Evolutionary conservation across 2,888 invertebrate species (phyloP).

Genomic region (Latrodectus hesperus): DNA sequence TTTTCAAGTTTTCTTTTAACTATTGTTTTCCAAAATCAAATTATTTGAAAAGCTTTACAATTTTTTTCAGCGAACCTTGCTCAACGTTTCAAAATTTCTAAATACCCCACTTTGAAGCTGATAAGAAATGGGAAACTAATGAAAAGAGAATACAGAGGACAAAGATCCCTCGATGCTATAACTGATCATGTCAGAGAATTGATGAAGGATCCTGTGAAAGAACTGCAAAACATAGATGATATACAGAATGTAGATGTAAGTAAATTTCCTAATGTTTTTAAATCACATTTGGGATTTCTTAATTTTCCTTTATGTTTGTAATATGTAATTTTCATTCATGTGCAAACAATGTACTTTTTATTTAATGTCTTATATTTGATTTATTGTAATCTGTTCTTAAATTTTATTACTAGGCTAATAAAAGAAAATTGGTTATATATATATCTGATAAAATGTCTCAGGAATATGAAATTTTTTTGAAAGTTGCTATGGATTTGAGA

Average conservation of each 20-base stretch:
- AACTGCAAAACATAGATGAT: conserved; percentile 84
- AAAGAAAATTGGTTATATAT: conserved; percentile 90
- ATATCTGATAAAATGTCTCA: conserved; percentile 81
- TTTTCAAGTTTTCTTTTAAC: too few relatives aligned
- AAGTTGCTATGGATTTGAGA: conserved; percentile 89
- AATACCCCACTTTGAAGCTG: conserved; percentile 98
- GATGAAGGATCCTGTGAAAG: conserved; percentile 87
- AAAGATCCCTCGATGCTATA: conserved; percentile 92
- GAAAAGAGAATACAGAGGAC: conserved; percentile 92
- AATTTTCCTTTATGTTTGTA: neutral
- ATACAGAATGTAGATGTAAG: conserved; percentile 82
- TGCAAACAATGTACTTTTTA: neutral
- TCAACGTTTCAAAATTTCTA: conserved; percentile 93
- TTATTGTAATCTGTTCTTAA: neutral
- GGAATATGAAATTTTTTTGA: conserved; percentile 86
- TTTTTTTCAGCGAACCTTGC: conserved; percentile 82
- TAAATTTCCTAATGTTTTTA: conserved; percentile 15
- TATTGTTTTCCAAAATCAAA: too few relatives aligned
- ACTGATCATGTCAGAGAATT: conserved; percentile 91
- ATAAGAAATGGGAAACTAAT: conserved; percentile 92
- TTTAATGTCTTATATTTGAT: neutral
- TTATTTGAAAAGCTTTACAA: too few relatives aligned
- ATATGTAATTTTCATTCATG: neutral
- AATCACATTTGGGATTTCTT: neutral
- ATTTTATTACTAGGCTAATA: conserved; percentile 76